These are phyloP conservation scores for Itoplectis maculator DNA, from an alignment of 2,888 invertebrate species.

Conservation along the genomic window DNA sequence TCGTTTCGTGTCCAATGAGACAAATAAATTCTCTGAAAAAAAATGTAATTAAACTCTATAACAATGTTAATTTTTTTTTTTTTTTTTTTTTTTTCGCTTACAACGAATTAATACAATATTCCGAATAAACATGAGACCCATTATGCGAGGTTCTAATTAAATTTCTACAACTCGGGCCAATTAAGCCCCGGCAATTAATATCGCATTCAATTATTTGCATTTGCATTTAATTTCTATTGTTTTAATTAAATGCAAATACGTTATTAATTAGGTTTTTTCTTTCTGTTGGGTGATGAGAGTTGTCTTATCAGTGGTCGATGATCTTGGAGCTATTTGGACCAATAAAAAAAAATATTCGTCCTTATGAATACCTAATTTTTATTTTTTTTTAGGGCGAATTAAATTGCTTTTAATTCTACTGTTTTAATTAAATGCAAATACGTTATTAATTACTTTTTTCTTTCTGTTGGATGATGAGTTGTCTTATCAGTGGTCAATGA, in stretches of 20 bases:
- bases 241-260: background rate
- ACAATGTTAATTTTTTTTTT: too few species aligned
- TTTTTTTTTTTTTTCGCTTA: too few species aligned
- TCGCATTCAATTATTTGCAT: background rate
- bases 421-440: background rate
- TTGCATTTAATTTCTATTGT: background rate
- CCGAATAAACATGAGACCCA: background rate
- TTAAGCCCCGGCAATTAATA: slow-evolving; percentile 1
- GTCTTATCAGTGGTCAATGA: too few species aligned
- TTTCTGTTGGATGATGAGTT: too few species aligned
- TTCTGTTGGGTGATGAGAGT: too few species aligned
- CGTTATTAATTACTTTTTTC: background rate
- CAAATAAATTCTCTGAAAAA: background rate
- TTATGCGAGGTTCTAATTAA: background rate
- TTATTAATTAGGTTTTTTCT: background rate
- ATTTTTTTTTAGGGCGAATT: too few species aligned
- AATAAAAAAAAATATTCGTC: too few species aligned
- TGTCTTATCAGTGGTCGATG: too few species aligned
- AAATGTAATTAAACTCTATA: background rate
- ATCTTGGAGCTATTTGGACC: too few species aligned
- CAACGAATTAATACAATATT: background rate
- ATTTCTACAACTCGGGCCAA: background rate
- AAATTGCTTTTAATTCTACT: background rate
- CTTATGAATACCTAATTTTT: too few species aligned
- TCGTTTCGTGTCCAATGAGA: slow-evolving; percentile 51